Evolutionary conservation across 2,797 vertebrate species (phyloP).

Genomic region (Siniperca undulata): DNA sequence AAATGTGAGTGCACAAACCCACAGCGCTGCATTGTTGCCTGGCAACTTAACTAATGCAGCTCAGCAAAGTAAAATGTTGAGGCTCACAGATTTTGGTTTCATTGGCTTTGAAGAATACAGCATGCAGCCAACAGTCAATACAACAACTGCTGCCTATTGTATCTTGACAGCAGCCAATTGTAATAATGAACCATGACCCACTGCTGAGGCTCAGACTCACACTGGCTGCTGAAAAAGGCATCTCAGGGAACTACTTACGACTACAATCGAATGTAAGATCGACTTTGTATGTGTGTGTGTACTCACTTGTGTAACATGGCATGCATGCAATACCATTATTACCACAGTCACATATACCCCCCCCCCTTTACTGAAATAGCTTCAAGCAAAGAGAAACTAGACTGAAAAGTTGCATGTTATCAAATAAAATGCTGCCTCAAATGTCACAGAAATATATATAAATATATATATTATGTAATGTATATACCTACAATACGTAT

Average conservation of each 20-base stretch:
- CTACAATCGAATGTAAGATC: conserved; percentile 19
- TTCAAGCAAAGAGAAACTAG: not conserved
- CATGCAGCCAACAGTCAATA: conserved; percentile 25
- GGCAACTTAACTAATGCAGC: conserved; percentile 81
- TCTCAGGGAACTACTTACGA: conserved; percentile 18
- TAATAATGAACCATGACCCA: conserved; percentile 52
- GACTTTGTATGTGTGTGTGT: conserved; percentile 5
- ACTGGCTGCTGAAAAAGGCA: conserved; percentile 17
- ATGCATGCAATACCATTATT: conserved; percentile 1
- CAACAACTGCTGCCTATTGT: conserved; percentile 29
- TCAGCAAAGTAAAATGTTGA: conserved; percentile 59
- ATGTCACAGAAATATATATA: conserved; percentile 27
- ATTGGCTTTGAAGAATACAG: conserved; percentile 50
- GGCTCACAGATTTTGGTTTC: conserved; percentile 47
- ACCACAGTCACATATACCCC: conserved; percentile 11
- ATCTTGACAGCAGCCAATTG: conserved; percentile 21
- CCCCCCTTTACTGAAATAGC: not conserved
- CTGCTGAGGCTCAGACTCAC: conserved; percentile 24
- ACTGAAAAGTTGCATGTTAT: not conserved
- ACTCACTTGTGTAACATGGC: conserved; percentile 11
- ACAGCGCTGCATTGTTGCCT: conserved; percentile 75
- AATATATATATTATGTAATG: not conserved
- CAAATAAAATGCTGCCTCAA: conserved; percentile 29
- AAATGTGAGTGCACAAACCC: conserved; percentile 56
- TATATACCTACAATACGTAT: not conserved